Conservation (phyloP, 2,113 vertebrate species). For the Ibidorhyncha struthersii region DNA sequence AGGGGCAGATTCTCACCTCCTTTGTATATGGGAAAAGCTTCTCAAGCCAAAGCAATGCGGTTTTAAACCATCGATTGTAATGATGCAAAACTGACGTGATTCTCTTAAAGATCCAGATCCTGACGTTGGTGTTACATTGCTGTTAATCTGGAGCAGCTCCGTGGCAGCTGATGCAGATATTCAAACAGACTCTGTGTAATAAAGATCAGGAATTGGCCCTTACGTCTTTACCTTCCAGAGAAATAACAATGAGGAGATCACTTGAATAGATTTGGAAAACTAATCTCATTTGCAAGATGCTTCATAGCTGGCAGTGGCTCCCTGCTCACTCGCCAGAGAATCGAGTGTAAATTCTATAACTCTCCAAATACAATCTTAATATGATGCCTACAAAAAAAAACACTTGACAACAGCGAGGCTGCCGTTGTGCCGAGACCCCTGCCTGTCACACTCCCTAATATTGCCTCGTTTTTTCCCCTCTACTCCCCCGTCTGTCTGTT, state of each 20-base stretch:
- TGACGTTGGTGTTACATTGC: not conserved
- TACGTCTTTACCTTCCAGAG: not conserved
- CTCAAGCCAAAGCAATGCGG: not conserved
- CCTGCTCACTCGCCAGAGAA: not conserved
- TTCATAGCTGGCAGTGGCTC: not conserved
- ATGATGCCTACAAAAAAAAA: not conserved
- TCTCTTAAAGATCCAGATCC: not conserved
- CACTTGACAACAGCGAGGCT: not conserved
- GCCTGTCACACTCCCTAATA: constrained; percentile 13
- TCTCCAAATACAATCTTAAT: not conserved
- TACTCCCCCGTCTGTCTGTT: constrained; percentile 37
- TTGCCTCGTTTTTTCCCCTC: not conserved
- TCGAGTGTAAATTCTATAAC: not conserved
- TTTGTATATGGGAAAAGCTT: not conserved
- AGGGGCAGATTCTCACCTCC: not conserved
- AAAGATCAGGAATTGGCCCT: not conserved
- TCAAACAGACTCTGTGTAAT: not conserved
- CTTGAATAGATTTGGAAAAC: constrained; percentile 7
- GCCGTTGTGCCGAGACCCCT: not conserved
- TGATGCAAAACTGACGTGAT: not conserved
- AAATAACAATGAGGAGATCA: not conserved
- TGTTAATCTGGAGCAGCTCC: not conserved
- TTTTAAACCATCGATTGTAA: not conserved
- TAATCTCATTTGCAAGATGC: not conserved
- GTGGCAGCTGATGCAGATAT: not conserved